These are phyloP conservation scores for Virgularia gustaviana DNA, from an alignment of 92 coral and sea anemone genomes.

Conservation along the genomic window DNA sequence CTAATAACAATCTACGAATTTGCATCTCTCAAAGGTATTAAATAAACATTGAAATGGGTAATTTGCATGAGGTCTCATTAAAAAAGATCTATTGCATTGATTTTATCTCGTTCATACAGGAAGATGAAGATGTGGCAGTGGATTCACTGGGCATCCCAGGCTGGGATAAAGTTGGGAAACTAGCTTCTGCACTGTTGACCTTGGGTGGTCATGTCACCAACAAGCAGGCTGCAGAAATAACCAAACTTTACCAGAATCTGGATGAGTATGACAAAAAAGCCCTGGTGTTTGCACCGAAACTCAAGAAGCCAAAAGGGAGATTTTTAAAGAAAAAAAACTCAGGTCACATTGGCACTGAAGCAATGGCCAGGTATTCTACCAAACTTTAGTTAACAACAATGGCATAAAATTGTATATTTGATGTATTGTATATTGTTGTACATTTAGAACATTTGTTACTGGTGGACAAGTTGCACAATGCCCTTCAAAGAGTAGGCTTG, in stretches of 20 bases:
- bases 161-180: conserved; percentile 45
- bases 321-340: neutral
- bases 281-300: too few species aligned
- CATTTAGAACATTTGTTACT: conserved; percentile 39
- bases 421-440: neutral
- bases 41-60: too few species aligned
- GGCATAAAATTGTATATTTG: neutral
- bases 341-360: conserved; percentile 6
- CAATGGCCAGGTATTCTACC: conserved; percentile 4
- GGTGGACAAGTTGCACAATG: conserved; percentile 34
- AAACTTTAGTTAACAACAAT: neutral
- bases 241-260: conserved; percentile 24
- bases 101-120: neutral
- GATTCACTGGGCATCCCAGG: conserved; percentile 52
- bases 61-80: too few species aligned
- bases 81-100: neutral
- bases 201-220: conserved; percentile 36
- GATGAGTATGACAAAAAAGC: too few species aligned
- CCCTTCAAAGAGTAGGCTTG: conserved; percentile 43
- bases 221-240: conserved; percentile 32
- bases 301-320: conserved; percentile 48
- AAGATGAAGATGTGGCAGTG: conserved; percentile 9
- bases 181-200: conserved; percentile 12
- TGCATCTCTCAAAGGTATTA: too few species aligned
- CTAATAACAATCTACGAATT: too few species aligned